These are phyloP conservation scores for Syndactyla subalaris DNA, from an alignment of 2,797 vertebrate species.

Conservation along the genomic window DNA sequence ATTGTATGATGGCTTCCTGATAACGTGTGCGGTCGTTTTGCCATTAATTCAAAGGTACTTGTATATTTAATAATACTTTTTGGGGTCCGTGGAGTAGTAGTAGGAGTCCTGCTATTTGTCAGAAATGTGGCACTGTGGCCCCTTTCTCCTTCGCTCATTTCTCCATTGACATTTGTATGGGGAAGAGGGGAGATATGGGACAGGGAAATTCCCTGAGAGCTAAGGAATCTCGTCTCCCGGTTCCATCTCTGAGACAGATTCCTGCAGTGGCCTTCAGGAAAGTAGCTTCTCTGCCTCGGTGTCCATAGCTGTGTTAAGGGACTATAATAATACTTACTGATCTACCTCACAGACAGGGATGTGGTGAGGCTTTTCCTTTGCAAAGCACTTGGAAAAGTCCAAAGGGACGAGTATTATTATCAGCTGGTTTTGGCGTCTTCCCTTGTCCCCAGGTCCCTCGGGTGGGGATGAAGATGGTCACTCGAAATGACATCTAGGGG, in stretches of 20 bases:
- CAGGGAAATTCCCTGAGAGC: not conserved
- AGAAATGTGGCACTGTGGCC: not conserved
- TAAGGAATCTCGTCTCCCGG: not conserved
- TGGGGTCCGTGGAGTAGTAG: not conserved
- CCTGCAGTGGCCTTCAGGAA: not conserved
- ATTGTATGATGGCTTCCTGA: slow-evolving; percentile 59
- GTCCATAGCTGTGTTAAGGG: not conserved
- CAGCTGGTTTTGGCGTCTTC: not conserved
- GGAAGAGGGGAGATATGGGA: not conserved
- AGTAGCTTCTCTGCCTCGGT: slow-evolving; percentile 14
- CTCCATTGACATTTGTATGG: not conserved
- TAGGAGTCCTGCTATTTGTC: not conserved
- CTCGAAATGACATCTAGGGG: slow-evolving; percentile 1
- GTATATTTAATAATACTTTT: slow-evolving; percentile 22
- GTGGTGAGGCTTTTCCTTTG: slow-evolving; percentile 40
- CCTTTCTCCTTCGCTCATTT: not conserved
- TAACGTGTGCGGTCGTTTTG: not conserved
- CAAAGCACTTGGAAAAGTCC: slow-evolving; percentile 7
- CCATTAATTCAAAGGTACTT: slow-evolving; percentile 22
- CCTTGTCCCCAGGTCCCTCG: not conserved
- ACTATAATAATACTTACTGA: slow-evolving; percentile 42
- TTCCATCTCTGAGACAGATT: not conserved
- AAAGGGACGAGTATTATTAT: slow-evolving; percentile 5
- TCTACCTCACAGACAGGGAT: slow-evolving; percentile 58
- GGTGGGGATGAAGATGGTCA: not conserved